Percentiles rank a stretch among this genome's conserved stretches.
Evolutionary conservation across 2,113 vertebrate species (phyloP).

Genomic region (Callaeas wilsoni): DNA sequence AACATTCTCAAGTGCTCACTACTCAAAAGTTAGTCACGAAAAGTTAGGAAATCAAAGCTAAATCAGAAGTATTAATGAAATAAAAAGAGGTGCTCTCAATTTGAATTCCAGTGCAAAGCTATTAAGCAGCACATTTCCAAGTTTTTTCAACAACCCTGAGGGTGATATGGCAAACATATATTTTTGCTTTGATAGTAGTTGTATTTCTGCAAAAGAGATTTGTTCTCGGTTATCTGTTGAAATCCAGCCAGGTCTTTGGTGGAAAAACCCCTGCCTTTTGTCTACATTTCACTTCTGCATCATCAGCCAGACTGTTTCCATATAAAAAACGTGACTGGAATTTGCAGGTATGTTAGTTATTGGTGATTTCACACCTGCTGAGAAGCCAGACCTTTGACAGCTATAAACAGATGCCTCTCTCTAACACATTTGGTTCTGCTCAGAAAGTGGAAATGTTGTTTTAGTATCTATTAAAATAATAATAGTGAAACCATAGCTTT

Average conservation of each 20-base stretch:
- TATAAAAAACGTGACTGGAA: not conserved
- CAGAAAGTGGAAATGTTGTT: not conserved
- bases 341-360: not conserved
- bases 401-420: slow-evolving; percentile 8
- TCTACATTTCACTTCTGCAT: not conserved
- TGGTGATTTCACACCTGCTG: not conserved
- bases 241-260: not conserved
- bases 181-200: not conserved
- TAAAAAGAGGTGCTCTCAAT: not conserved
- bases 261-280: not conserved
- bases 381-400: not conserved
- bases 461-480: not conserved
- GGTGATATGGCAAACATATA: not conserved
- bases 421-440: not conserved
- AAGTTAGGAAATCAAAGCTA: not conserved
- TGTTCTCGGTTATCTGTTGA: not conserved
- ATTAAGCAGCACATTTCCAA: not conserved
- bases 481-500: not conserved
- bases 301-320: not conserved
- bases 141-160: not conserved
- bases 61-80: not conserved
- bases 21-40: not conserved
- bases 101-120: not conserved
- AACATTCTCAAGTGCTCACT: not conserved
- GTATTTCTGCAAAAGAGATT: not conserved